phyloP scores from a whole-genome alignment of 2,888 invertebrate genomes.

The Seira musarum region DNA sequence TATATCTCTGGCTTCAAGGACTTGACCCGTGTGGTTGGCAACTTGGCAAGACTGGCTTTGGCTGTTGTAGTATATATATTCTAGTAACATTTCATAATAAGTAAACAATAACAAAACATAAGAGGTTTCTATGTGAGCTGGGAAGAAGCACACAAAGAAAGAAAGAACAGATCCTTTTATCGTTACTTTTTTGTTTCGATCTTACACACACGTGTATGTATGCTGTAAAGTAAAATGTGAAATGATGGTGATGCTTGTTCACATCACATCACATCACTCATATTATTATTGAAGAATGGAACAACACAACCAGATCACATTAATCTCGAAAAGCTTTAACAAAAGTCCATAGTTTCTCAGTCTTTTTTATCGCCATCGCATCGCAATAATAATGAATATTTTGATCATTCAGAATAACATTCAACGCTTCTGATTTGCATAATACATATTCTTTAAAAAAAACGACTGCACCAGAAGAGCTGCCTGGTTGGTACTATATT shows the following conservation, averaged over 20 bases:
- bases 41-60: too few species aligned
- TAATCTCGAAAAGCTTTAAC: neutral
- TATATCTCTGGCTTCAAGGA: neutral
- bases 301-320: neutral
- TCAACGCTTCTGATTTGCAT: neutral
- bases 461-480: neutral
- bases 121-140: neutral
- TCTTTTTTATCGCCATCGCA: conserved; percentile 2
- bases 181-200: neutral
- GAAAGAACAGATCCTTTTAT: too few species aligned
- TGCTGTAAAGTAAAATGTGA: neutral
- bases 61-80: too few species aligned
- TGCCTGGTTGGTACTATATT: neutral
- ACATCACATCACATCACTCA: neutral
- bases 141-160: neutral
- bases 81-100: neutral
- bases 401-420: neutral
- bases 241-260: neutral
- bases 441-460: neutral
- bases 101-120: conserved; percentile 6
- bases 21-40: neutral
- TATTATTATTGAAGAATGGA: neutral
- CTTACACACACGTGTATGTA: neutral
- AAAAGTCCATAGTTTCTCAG: neutral
- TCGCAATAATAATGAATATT: conserved; percentile 3